Conservation (phyloP, 2,888 invertebrate species). For the Teleiodes luculella region DNA sequence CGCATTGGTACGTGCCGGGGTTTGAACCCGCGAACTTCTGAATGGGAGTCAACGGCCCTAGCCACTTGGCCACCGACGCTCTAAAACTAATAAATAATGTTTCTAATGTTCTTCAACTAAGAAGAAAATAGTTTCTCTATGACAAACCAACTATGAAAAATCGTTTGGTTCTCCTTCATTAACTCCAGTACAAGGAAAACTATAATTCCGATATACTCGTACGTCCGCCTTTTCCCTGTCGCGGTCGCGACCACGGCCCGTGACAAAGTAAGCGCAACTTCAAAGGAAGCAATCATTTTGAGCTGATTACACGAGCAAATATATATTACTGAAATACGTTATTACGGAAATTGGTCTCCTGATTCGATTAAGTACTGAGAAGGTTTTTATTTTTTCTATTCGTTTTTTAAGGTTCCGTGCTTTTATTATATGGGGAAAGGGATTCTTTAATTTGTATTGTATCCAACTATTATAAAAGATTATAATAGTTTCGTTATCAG, state of each 20-base stretch:
- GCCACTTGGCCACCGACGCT: too few relatives aligned
- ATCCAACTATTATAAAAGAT: too few relatives aligned
- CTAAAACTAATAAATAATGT: too few relatives aligned
- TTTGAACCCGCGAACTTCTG: too few relatives aligned
- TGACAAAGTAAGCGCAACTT: conserved; percentile 1
- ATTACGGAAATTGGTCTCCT: neutral
- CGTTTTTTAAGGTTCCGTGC: too few relatives aligned
- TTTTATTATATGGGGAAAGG: too few relatives aligned
- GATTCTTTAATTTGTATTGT: too few relatives aligned
- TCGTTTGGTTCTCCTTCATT: neutral
- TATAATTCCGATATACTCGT: neutral
- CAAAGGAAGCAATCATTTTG: conserved; percentile 11
- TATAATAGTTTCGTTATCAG: too few relatives aligned
- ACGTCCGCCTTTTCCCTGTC: neutral
- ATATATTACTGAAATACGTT: conserved; percentile 1
- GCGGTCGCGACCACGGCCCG: neutral
- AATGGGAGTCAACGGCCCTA: too few relatives aligned
- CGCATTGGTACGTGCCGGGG: too few relatives aligned
- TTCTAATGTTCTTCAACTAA: too few relatives aligned
- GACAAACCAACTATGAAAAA: neutral
- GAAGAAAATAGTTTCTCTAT: neutral
- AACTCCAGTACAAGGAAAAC: conserved; percentile 2
- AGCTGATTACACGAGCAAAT: conserved; percentile 13
- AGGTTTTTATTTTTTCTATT: neutral
- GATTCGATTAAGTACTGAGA: neutral